These are phyloP conservation scores for Andricus quercusramuli DNA, from an alignment of 2,888 invertebrate species.

Conservation along the genomic window DNA sequence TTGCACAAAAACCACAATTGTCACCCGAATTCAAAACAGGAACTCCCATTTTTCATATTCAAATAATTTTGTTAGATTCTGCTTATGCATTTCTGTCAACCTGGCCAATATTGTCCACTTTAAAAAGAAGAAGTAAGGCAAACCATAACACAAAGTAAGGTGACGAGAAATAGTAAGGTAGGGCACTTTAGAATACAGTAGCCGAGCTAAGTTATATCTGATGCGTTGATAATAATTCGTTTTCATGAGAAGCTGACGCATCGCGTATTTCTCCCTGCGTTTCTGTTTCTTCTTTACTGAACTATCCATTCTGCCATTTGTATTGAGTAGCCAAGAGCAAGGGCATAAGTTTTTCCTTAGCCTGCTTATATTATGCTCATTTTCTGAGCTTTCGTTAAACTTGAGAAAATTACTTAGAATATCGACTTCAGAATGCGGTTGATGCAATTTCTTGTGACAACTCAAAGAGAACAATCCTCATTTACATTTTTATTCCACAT, in stretches of 20 bases:
- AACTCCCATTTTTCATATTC: too few species aligned
- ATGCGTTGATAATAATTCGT: slow-evolving; percentile 73
- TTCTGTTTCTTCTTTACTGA: slow-evolving; percentile 44
- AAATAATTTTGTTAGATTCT: too few species aligned
- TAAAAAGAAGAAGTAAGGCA: background rate
- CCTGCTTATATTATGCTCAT: slow-evolving; percentile 44
- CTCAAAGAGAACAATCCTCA: background rate
- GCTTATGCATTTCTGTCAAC: too few species aligned
- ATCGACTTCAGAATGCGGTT: background rate
- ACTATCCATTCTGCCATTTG: slow-evolving; percentile 66
- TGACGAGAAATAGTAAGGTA: slow-evolving; percentile 65
- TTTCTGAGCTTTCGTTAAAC: slow-evolving; percentile 50
- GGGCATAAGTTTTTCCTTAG: slow-evolving; percentile 55
- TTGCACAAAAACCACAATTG: too few species aligned
- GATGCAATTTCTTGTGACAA: background rate
- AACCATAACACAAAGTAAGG: slow-evolving; percentile 58
- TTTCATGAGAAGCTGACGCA: slow-evolving; percentile 64
- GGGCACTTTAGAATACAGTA: slow-evolving; percentile 71
- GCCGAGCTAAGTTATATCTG: slow-evolving; percentile 75
- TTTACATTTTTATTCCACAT: background rate
- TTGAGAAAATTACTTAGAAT: slow-evolving; percentile 39
- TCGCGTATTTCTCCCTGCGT: slow-evolving; percentile 47
- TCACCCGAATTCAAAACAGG: too few species aligned
- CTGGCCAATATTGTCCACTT: too few species aligned
- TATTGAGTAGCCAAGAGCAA: slow-evolving; percentile 63